Evolutionary conservation across 1,140 invertebrate species (phyloP), one percentile per base, ranked within the genome.

Genomic region (Drosophila auraria): DNA sequence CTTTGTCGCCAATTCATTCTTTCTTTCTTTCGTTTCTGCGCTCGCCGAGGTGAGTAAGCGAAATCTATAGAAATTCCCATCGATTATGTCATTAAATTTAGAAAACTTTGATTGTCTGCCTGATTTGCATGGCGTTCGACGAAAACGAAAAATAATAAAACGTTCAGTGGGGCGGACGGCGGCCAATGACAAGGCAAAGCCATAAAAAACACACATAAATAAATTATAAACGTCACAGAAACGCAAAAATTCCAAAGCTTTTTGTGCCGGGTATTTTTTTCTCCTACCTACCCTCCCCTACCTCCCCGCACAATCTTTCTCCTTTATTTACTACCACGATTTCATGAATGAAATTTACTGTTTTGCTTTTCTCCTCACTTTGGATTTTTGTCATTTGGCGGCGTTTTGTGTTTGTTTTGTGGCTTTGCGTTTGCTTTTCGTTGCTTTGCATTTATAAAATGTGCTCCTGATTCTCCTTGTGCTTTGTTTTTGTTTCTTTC

Each of bases 311-410:
- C 54, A 12, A 36, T 63, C 27, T 66, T 47, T 66, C 49, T 66
- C 62, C 38, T 44, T 27, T 23, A 65, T 42, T 62, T 44, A 63
- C 69, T 53, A 72, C 70, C 25, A 44, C 68, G 71, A 70, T 66
- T 82, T 82, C 54, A 87, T 87, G 84, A 89, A 89, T 89, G 84
- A 89, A 89, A 79, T 84, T 89, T 47, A 75, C 86, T 83, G 80
- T 80, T 73, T 72, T 70, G 75, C 70, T 73, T 45, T 77, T 65
- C 63, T 49, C 42, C 53, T 27, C 20, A 65, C 75, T 82, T 77
- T 80, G 62, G 60, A 73, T 80, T 77, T 78, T 69, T 57, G 61
- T 76, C 74, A 66, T 75, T 66, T 54, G 20, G 4, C 54, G 20
- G 23, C 38, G 40, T 65, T 63, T 54, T 42, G 53, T 45, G 50